phyloP scores from a whole-genome alignment of 2,113 vertebrate species.

The Poecile atricapillus region DNA sequence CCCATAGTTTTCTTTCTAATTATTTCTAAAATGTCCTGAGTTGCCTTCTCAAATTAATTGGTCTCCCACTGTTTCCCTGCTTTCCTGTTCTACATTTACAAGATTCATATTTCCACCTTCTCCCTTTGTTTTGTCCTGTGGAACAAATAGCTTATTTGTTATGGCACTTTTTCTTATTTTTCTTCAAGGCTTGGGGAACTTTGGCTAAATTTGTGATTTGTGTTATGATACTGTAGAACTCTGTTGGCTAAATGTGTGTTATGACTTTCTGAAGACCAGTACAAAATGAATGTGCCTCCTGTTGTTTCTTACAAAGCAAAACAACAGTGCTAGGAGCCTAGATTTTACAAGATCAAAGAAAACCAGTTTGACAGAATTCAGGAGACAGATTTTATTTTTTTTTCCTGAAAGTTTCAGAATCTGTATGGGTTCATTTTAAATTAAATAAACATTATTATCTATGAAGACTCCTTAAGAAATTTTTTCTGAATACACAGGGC shows the following conservation, averaged over 20 bases:
- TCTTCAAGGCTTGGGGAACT: not conserved
- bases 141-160: not conserved
- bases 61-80: not conserved
- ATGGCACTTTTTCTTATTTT: not conserved
- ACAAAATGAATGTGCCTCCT: not conserved
- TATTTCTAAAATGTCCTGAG: slow-evolving; percentile 13
- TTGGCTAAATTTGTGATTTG: not conserved
- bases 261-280: not conserved
- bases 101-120: not conserved
- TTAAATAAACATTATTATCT: not conserved
- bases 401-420: not conserved
- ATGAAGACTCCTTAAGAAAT: not conserved
- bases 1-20: slow-evolving; percentile 2
- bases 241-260: not conserved
- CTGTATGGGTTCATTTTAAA: not conserved
- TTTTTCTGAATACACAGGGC: not conserved
- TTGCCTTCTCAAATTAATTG: not conserved
- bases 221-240: not conserved
- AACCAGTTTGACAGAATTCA: not conserved
- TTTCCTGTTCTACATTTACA: not conserved
- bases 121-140: not conserved
- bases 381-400: not conserved
- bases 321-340: not conserved
- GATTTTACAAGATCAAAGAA: not conserved
- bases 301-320: not conserved